Percentiles rank a stretch among this genome's conserved stretches.
These are phyloP conservation scores for Hyposoter dolosus DNA, from an alignment of 2,888 invertebrate species.

Conservation along the genomic window DNA sequence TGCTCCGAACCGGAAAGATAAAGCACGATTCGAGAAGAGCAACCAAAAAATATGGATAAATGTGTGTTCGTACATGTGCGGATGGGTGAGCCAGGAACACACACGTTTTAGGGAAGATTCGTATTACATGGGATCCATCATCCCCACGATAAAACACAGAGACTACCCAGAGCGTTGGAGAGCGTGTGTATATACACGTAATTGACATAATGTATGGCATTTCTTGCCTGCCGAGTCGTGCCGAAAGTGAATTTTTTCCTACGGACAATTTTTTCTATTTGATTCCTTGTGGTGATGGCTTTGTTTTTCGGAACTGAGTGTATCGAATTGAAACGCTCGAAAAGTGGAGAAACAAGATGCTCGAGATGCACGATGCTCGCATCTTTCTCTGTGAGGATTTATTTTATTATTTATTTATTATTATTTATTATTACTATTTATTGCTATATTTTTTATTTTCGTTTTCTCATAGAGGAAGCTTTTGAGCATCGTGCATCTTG, in stretches of 20 bases:
- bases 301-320: background rate
- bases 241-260: constrained; percentile 4
- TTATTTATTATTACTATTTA: no score
- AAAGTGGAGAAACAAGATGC: background rate
- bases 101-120: constrained; percentile 20
- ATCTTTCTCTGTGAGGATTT: no score
- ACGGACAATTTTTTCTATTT: constrained; percentile 15
- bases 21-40: constrained; percentile 63
- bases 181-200: constrained; percentile 1
- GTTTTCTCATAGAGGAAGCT: no score
- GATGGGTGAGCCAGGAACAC: constrained; percentile 35
- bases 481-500: no score
- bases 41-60: constrained; percentile 40
- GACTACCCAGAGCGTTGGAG: constrained; percentile 23
- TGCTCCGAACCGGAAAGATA: constrained; percentile 65
- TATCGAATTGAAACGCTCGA: background rate
- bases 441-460: no score
- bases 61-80: background rate
- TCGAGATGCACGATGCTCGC: no score
- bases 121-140: constrained; percentile 41
- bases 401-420: no score
- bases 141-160: constrained; percentile 47
- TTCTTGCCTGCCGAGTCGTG: background rate
- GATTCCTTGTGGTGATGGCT: constrained; percentile 1
- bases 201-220: constrained; percentile 34